These are phyloP conservation scores for Tapirus indicus DNA, from an alignment of 2,797 vertebrate genomes.

Conservation along the genomic window DNA sequence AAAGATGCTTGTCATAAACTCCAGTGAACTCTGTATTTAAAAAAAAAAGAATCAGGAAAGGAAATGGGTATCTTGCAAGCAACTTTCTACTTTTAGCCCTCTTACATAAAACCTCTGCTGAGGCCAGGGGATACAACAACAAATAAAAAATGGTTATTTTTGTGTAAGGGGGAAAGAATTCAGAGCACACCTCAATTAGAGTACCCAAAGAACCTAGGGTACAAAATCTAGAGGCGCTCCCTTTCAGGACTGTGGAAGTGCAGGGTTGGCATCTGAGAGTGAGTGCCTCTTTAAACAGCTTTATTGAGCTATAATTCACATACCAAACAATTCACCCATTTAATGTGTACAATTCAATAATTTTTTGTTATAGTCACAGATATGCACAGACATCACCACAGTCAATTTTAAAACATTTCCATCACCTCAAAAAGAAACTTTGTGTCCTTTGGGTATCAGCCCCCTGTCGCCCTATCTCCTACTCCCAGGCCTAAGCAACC, in stretches of 20 bases:
- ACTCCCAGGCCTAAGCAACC: background rate
- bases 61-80: background rate
- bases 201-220: background rate
- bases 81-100: slow-evolving; percentile 31
- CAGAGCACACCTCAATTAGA: background rate
- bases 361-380: background rate
- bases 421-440: background rate
- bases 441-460: background rate
- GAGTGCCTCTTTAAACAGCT: background rate
- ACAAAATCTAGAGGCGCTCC: background rate
- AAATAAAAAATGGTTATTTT: background rate
- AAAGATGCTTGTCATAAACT: slow-evolving; percentile 42
- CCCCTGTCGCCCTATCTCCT: background rate
- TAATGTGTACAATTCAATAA: background rate
- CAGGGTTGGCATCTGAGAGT: background rate
- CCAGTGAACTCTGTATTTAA: background rate
- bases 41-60: background rate
- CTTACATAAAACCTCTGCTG: background rate
- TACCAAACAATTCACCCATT: background rate
- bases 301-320: slow-evolving; percentile 24
- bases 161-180: background rate
- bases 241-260: background rate
- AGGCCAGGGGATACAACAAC: background rate
- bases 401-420: background rate
- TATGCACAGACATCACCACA: background rate